These are phyloP conservation scores for Columba janthina DNA, from an alignment of 2,113 vertebrate genomes.

Conservation along the genomic window DNA sequence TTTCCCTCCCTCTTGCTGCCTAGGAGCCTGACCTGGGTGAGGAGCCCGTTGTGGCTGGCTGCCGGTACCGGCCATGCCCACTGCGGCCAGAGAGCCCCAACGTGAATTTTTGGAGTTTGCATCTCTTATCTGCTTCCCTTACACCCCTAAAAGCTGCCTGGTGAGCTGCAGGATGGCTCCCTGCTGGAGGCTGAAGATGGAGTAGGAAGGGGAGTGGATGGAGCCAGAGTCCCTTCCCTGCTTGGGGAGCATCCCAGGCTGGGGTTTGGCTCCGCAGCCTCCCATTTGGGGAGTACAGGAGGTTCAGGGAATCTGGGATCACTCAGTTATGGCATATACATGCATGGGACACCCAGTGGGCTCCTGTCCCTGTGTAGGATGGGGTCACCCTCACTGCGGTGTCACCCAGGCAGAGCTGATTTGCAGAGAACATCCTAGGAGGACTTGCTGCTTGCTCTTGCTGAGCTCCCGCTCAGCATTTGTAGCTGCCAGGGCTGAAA, in stretches of 20 bases:
- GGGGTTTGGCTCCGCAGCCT: not conserved
- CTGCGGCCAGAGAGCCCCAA: not conserved
- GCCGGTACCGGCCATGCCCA: not conserved
- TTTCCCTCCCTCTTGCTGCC: not conserved
- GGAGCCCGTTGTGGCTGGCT: not conserved
- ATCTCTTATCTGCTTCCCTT: not conserved
- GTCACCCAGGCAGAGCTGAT: not conserved
- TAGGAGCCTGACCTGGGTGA: not conserved
- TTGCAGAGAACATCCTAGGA: rapidly evolving
- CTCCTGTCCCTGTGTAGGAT: rapidly evolving
- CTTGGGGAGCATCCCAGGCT: rapidly evolving
- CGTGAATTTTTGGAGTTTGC: not conserved
- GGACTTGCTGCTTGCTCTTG: not conserved
- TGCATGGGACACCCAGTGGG: not conserved
- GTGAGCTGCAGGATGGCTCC: not conserved
- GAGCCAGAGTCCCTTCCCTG: not conserved
- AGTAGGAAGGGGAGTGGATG: not conserved
- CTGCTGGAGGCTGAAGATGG: not conserved
- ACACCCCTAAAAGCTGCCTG: not conserved
- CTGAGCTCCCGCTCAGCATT: not conserved
- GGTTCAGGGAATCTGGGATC: not conserved
- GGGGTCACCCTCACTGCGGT: not conserved
- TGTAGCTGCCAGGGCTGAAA: not conserved
- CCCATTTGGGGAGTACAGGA: rapidly evolving
- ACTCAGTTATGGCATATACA: rapidly evolving